Base-by-base conservation (phyloP, 1,140 invertebrate genomes). In the Hormaphis cornu region DNA sequence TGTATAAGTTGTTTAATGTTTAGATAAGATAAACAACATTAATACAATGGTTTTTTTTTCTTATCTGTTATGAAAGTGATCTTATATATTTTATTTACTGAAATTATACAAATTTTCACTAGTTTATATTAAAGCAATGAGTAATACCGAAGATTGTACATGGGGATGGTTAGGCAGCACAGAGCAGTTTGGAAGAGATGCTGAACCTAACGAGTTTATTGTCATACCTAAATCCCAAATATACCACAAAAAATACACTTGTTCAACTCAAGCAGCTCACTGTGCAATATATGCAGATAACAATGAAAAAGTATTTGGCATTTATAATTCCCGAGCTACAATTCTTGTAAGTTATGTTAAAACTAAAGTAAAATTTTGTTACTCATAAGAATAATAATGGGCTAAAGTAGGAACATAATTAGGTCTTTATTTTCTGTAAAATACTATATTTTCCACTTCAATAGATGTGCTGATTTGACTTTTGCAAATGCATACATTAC, bases 251-350 rank as follows among this genome's bases (percentile, higher is more conserved):
- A 44, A 74, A 24, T 75, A 74, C 53, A n/a, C 42, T 18, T 44
- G 69, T 18, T 63, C 42, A 20, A 70, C 52, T 12, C 72, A 76
- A 24, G 76, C 74, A 1, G 72, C 71, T 37, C 76, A 77, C 52
- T 74, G 74, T 63, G 69, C 76, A 71, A 73, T 77, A 16, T 77
- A 72, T 70, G 74, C 75, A 28, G 70, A 70, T 30, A 71, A 56
- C 40, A 59, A 72, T 61, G 33, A 61, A 12, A 75, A 72, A 46
- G 50, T 73, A 22, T 75, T 76, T 70, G 73, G 52, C 3, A 70
- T 75, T 20, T 77, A 75, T 37, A 58, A 72, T 18, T 35, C 72
- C 8, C 70, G 73, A 69, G 76, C 76, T 28, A 40, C 70, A 20
- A 69, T 76, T 24, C 54, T 77, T 56, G 76, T 77, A 72, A 74